These are phyloP conservation scores for Pica pica DNA, from an alignment of 2,113 vertebrate genomes.

Conservation along the genomic window DNA sequence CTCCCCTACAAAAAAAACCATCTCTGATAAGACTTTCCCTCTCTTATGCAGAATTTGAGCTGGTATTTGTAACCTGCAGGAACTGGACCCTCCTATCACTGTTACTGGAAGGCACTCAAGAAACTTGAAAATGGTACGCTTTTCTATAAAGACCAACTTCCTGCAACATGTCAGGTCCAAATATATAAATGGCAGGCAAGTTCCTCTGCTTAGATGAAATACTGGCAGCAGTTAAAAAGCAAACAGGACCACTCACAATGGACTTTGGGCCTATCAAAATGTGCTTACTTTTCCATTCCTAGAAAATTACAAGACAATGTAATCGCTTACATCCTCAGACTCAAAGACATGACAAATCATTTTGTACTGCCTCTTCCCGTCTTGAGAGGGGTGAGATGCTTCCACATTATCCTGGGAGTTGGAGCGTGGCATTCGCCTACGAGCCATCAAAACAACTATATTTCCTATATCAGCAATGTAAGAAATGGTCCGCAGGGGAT, in stretches of 20 bases:
- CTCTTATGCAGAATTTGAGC: neutral
- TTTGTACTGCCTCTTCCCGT: conserved; percentile 94
- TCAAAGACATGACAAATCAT: conserved; percentile 99
- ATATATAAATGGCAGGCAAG: neutral
- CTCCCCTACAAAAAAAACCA: neutral
- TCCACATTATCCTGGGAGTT: conserved; percentile 91
- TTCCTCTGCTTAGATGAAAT: neutral
- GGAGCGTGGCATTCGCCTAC: conserved; percentile 86
- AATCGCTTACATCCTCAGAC: conserved; percentile 91
- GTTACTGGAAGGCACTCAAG: neutral
- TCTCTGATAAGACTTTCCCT: neutral
- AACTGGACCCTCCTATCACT: neutral
- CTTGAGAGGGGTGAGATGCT: conserved; percentile 86
- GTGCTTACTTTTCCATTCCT: neutral
- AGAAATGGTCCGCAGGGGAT: conserved; percentile 92
- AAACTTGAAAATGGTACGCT: neutral
- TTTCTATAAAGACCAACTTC: neutral
- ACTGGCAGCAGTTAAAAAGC: neutral
- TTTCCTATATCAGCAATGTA: conserved; percentile 98
- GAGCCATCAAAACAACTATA: conserved; percentile 95
- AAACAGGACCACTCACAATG: neutral
- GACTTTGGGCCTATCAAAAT: neutral
- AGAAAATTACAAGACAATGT: neutral
- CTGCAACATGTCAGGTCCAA: neutral
- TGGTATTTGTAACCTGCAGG: neutral